Evolutionary conservation across 2,797 vertebrate genomes (phyloP).

Genomic region (Octomys mimax): DNA sequence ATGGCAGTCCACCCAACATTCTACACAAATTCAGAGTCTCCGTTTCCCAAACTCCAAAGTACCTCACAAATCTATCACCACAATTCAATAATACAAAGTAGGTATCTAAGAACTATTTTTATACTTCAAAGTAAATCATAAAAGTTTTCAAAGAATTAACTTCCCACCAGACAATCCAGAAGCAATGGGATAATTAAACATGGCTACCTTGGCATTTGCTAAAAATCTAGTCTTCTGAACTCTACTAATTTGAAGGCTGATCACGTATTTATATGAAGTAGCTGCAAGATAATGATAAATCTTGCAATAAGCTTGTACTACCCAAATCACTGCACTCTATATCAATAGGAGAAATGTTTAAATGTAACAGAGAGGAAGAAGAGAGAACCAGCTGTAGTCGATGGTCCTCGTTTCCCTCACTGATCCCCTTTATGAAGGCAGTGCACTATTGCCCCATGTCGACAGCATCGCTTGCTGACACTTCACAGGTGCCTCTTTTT

Average conservation of each 20-base stretch:
- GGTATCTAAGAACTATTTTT: neutral
- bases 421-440: neutral
- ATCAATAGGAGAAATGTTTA: neutral
- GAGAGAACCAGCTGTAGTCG: neutral
- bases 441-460: neutral
- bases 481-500: neutral
- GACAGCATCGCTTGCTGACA: neutral
- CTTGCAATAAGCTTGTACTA: neutral
- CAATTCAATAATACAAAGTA: neutral
- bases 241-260: neutral
- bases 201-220: neutral
- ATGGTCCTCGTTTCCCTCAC: neutral
- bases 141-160: constrained; percentile 6
- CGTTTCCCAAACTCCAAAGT: neutral
- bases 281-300: neutral
- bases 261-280: neutral
- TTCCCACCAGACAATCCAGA: neutral
- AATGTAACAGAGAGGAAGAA: neutral
- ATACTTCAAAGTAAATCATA: neutral
- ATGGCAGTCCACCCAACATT: neutral
- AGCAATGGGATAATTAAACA: constrained; percentile 5
- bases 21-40: neutral
- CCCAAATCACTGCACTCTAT: neutral
- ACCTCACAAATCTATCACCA: neutral
- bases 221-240: neutral